A percentile compares a stretch with the other conserved stretches of the same genome.
Evolutionary conservation across 2,113 vertebrate species (phyloP).

Genomic region (Plestiodon gilberti): DNA sequence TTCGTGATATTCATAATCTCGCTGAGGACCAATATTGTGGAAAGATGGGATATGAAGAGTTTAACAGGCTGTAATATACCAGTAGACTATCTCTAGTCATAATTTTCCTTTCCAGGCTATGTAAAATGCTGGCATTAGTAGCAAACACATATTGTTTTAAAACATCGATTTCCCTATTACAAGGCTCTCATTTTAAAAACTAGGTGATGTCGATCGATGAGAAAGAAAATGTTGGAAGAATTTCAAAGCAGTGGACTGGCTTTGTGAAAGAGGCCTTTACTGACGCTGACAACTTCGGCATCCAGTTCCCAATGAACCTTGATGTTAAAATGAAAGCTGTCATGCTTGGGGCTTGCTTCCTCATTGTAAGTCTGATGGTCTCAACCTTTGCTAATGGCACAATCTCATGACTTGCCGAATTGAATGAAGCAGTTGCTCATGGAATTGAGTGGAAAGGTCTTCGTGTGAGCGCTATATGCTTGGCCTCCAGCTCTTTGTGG

Average conservation of each 20-base stretch:
- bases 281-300: constrained; percentile 91
- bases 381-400: neutral
- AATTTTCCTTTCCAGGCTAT: neutral
- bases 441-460: neutral
- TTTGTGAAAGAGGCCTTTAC: constrained; percentile 85
- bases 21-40: too few relatives aligned
- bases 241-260: constrained; percentile 94
- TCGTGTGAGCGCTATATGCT: neutral
- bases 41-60: too few relatives aligned
- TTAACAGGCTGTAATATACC: too few relatives aligned
- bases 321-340: constrained; percentile 94
- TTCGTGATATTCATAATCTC: too few relatives aligned
- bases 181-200: neutral
- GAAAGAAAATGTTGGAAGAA: constrained; percentile 82
- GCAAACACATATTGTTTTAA: neutral
- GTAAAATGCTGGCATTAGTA: neutral
- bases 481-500: neutral
- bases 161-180: neutral
- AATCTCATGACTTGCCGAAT: neutral
- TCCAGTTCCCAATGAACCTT: constrained; percentile 91
- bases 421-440: neutral
- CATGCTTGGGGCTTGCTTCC: constrained; percentile 92
- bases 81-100: neutral
- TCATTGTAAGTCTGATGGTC: constrained; percentile 85
- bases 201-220: constrained; percentile 89